A percentile compares a stretch with the other conserved stretches of the same genome.
Conservation (phyloP, 2,113 vertebrate genomes). For the Terrapene triunguis region DNA sequence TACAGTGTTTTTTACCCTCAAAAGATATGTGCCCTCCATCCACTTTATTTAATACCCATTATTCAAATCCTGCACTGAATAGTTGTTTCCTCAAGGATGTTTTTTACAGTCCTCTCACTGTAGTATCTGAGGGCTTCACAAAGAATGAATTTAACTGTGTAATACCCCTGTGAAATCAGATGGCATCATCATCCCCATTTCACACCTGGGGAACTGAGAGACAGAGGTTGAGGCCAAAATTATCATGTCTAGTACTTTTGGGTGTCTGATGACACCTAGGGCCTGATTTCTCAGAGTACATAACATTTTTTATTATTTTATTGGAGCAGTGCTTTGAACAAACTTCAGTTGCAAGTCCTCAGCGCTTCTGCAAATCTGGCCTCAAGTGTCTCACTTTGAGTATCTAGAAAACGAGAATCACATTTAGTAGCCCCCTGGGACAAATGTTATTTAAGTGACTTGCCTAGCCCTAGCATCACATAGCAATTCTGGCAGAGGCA, state of each 20-base stretch:
- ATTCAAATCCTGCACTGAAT: not conserved
- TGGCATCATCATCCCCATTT: not conserved
- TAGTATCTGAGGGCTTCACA: not conserved
- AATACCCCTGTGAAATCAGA: not conserved
- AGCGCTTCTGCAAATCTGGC: not conserved
- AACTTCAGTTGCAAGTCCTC: not conserved
- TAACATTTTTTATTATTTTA: not conserved
- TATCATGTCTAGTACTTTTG: too few relatives aligned
- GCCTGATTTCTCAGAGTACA: not conserved
- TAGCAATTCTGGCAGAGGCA: not conserved
- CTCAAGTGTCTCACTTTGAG: too few relatives aligned
- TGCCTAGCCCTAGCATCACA: accelerated
- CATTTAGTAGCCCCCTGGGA: not conserved
- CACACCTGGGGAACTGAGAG: not conserved
- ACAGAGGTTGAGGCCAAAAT: too few relatives aligned
- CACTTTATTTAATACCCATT: constrained; percentile 18
- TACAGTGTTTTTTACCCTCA: constrained; percentile 46
- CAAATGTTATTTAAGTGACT: not conserved
- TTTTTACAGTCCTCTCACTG: not conserved
- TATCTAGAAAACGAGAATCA: too few relatives aligned
- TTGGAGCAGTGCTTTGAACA: not conserved
- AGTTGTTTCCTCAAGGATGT: not conserved
- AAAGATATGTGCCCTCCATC: constrained; percentile 6
- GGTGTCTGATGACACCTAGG: not conserved
- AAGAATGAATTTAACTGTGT: not conserved